A percentile compares a stretch with the other conserved stretches of the same genome.
These are phyloP conservation scores for Amazonetta brasiliensis DNA, from an alignment of 2,797 vertebrate genomes.

Conservation along the genomic window DNA sequence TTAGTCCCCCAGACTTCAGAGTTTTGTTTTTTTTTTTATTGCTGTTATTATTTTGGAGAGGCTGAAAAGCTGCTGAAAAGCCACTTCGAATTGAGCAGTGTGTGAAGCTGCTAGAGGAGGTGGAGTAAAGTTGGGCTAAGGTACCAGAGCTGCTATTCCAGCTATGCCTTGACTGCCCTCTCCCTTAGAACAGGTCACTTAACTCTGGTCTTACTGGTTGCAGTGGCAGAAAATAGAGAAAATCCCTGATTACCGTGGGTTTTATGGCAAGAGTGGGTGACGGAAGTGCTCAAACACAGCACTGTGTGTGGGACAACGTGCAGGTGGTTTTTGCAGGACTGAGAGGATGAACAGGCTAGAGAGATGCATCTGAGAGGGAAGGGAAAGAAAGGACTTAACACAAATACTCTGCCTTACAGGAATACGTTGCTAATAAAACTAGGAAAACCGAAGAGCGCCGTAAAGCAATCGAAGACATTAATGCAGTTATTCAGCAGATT, in stretches of 20 bases:
- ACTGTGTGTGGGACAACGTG: rapidly evolving
- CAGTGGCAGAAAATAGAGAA: neutral
- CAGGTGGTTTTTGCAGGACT: neutral
- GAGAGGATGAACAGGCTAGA: rapidly evolving
- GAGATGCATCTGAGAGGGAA: neutral
- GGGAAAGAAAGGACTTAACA: rapidly evolving
- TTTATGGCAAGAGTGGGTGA: neutral
- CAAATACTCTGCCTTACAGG: conserved; percentile 69
- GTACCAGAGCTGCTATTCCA: neutral
- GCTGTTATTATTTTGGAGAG: neutral
- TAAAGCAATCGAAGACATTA: conserved; percentile 86
- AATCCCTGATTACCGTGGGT: neutral
- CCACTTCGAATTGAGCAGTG: neutral
- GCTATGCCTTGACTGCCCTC: neutral
- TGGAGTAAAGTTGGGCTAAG: neutral
- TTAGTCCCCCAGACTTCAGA: rapidly evolving
- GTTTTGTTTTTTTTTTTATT: neutral
- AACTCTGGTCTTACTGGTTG: neutral
- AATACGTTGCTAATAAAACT: conserved; percentile 90
- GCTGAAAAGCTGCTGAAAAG: neutral
- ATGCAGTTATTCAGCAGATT: conserved; percentile 89
- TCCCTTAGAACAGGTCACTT: neutral
- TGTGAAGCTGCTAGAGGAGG: neutral
- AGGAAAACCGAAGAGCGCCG: conserved; percentile 89
- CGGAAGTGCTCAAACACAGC: too few species aligned